These are phyloP conservation scores for Acanthoscelides obtectus DNA, from an alignment of 2,888 invertebrate genomes.

Conservation along the genomic window DNA sequence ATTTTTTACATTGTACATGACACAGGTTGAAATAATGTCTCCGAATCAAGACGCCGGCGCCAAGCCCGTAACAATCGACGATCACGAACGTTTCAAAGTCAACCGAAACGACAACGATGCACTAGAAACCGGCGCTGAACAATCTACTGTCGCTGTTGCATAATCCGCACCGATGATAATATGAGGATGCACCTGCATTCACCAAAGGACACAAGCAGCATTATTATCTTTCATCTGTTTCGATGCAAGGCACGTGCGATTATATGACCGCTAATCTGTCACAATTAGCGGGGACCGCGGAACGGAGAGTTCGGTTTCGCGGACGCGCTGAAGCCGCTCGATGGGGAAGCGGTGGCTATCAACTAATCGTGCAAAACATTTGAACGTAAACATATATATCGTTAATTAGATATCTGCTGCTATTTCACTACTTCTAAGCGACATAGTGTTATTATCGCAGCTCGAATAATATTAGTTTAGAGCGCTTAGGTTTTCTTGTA, in stretches of 20 bases:
- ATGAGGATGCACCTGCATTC: neutral
- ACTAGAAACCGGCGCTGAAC: neutral
- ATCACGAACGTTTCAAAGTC: neutral
- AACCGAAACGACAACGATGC: neutral
- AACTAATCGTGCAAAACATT: neutral
- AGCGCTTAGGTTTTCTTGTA: too few species aligned
- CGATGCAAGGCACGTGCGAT: neutral
- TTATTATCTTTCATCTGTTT: neutral
- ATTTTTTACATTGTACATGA: too few species aligned
- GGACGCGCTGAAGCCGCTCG: neutral
- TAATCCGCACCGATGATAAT: neutral
- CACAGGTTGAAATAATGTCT: too few species aligned
- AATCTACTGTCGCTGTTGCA: neutral
- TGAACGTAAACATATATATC: neutral
- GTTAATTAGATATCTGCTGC: neutral
- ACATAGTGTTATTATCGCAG: too few species aligned
- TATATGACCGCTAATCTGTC: neutral
- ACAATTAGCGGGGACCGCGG: neutral
- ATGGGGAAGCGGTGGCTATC: neutral
- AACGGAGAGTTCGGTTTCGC: too few species aligned
- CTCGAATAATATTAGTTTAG: too few species aligned
- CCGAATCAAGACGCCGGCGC: neutral
- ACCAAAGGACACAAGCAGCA: neutral
- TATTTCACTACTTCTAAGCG: neutral
- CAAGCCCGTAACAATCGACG: neutral